Evolutionary conservation across 2,113 vertebrate genomes (phyloP), one percentile per base, ranked within the genome.

Genomic region (Gasterosteus nipponicus): DNA sequence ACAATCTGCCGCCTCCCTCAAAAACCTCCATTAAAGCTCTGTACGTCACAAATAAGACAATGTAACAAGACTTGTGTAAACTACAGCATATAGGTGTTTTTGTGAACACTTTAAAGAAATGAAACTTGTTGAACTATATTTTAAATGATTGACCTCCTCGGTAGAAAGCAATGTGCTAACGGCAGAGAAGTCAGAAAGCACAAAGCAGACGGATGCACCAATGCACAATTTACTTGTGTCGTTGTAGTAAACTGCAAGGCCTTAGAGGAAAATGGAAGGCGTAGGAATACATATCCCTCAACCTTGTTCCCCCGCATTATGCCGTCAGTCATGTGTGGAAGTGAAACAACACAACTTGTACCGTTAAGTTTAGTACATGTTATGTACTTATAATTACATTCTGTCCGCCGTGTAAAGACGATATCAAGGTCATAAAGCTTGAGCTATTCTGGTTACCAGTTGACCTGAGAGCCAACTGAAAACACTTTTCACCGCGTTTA

Each of bases 181-280:
- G 16, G 56, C 8, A 18, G 31, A 8, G 15, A 33, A 54, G 53
- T 54, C 2, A 4, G 15, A 33, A 33, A 58, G 47, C 18, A 14
- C 4, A 2, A 46, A 46, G 12, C 22, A 11, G 42, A 44, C 10
- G 42, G 42, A 44, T 35, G 33, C 33, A 38, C 33, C 51, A 60
- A 7, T 39, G 42, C 29, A 38, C 16, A 35, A 7, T 57, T 44
- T 15, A 61, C 56, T 51, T 1, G 10, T 51, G 49, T 22, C n/a
- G 38, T 44, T 42, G n/a, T 7, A 41, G n/a, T 51, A 10, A 82
- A n/a, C 69, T 59, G 69, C 42, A 59, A 51, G n/a, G 46, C 19
- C 8, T 73, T 22, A 47, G 18, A 58, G 16, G 67, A 29, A 68
- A 68, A 35, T 56, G 39, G 29, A 73, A 0, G 56, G 68, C 16